Evolutionary conservation across 2,888 invertebrate species (phyloP).

Genomic region (Schizaphis graminum): DNA sequence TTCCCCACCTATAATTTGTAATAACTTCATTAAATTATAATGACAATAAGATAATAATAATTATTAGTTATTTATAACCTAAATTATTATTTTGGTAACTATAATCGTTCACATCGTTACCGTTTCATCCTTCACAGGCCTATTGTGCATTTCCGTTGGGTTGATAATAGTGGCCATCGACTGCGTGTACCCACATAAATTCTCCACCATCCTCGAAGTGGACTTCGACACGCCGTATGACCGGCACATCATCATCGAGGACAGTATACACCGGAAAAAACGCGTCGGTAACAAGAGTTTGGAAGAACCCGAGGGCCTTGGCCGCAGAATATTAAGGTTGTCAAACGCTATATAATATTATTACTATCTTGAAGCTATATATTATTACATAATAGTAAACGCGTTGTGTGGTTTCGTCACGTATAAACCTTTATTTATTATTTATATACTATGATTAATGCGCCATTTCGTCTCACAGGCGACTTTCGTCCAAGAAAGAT

Average conservation of each 20-base stretch:
- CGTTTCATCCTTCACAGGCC: slow-evolving; percentile 74
- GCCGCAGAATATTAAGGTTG: slow-evolving; percentile 75
- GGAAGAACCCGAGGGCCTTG: slow-evolving; percentile 76
- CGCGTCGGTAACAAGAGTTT: slow-evolving; percentile 73
- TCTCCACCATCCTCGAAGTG: slow-evolving; percentile 88
- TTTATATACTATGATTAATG: neutral
- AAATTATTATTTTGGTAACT: neutral
- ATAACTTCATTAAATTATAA: neutral
- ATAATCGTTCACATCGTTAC: neutral
- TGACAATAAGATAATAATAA: neutral
- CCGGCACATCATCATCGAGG: slow-evolving; percentile 90
- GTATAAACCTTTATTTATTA: neutral
- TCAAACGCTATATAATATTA: neutral
- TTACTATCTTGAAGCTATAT: neutral
- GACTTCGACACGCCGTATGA: slow-evolving; percentile 96
- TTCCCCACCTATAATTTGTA: neutral
- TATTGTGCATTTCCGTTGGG: slow-evolving; percentile 84
- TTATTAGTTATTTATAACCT: neutral
- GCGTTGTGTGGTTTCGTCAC: neutral
- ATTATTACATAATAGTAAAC: neutral
- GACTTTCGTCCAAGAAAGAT: slow-evolving; percentile 80
- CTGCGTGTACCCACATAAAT: slow-evolving; percentile 89
- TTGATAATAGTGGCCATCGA: slow-evolving; percentile 86
- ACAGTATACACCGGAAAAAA: slow-evolving; percentile 82
- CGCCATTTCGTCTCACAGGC: slow-evolving; percentile 71